Percentiles rank a stretch among this genome's conserved stretches.
phyloP scores from a whole-genome alignment of 2,888 invertebrate species.

The Panopea generosa region DNA sequence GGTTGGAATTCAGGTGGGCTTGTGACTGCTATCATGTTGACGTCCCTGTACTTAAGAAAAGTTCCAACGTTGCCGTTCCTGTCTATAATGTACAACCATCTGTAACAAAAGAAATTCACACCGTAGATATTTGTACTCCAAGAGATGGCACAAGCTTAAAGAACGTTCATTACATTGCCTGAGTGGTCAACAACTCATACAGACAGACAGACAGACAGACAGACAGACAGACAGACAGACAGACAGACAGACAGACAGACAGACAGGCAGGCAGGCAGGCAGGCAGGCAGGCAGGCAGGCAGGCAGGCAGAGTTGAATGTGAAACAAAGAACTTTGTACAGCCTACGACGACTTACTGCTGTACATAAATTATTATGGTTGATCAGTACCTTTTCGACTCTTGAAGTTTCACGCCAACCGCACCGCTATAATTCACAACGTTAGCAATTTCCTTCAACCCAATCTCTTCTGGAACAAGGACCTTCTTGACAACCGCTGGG shows the following conservation, averaged over 20 bases:
- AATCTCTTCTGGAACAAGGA: slow-evolving; percentile 39
- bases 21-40: slow-evolving; percentile 44
- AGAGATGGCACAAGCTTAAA: no score
- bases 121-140: no score
- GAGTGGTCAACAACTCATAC: neutral
- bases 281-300: no score
- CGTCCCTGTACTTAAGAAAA: slow-evolving; percentile 59
- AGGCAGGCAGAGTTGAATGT: no score
- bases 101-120: slow-evolving; percentile 22
- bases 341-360: no score
- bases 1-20: slow-evolving; percentile 19
- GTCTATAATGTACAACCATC: slow-evolving; percentile 58
- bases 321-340: no score
- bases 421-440: slow-evolving; percentile 23
- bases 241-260: no score
- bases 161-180: no score
- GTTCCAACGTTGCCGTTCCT: slow-evolving; percentile 51
- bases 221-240: no score
- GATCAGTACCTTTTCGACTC: slow-evolving; percentile 52
- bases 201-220: neutral
- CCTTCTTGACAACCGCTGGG: slow-evolving; percentile 34
- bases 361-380: no score
- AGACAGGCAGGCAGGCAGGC: no score
- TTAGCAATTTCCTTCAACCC: slow-evolving; percentile 41
- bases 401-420: slow-evolving; percentile 29